Percentiles rank a stretch among this genome's conserved stretches.
Evolutionary conservation across 2,888 invertebrate species (phyloP).

Genomic region (Apoda limacodes): DNA sequence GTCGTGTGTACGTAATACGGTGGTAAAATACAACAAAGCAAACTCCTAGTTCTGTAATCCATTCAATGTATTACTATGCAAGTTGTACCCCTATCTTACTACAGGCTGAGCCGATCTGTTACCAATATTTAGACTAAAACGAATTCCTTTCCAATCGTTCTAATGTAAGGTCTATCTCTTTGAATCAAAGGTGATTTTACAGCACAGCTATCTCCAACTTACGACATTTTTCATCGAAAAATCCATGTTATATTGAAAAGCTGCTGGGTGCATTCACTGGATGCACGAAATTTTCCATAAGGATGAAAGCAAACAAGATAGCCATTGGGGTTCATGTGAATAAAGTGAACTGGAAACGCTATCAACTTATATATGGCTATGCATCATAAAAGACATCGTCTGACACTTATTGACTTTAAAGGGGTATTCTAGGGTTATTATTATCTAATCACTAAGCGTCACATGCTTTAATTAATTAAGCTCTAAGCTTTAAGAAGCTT

Average conservation of each 20-base stretch:
- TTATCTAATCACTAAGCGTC: too few species aligned
- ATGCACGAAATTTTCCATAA: constrained; percentile 65
- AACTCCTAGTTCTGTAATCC: too few species aligned
- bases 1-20: too few species aligned
- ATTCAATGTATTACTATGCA: constrained; percentile 62
- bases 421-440: too few species aligned
- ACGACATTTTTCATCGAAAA: constrained; percentile 56
- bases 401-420: too few species aligned
- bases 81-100: constrained; percentile 54
- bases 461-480: too few species aligned
- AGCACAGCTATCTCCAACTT: constrained; percentile 29
- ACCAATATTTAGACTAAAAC: constrained; percentile 66
- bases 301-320: constrained; percentile 69
- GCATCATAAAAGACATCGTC: too few species aligned
- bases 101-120: constrained; percentile 59
- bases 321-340: constrained; percentile 55
- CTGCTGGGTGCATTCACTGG: constrained; percentile 62
- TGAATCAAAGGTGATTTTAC: constrained; percentile 31
- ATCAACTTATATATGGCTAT: constrained; percentile 18
- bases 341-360: constrained; percentile 27
- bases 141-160: constrained; percentile 35
- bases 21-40: too few species aligned
- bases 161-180: constrained; percentile 32
- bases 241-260: constrained; percentile 66
- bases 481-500: too few species aligned